Evolutionary conservation across 92 coral and sea anemone species (phyloP), one percentile per base, ranked within the genome.

Genomic region (Plumapathes pennacea): DNA sequence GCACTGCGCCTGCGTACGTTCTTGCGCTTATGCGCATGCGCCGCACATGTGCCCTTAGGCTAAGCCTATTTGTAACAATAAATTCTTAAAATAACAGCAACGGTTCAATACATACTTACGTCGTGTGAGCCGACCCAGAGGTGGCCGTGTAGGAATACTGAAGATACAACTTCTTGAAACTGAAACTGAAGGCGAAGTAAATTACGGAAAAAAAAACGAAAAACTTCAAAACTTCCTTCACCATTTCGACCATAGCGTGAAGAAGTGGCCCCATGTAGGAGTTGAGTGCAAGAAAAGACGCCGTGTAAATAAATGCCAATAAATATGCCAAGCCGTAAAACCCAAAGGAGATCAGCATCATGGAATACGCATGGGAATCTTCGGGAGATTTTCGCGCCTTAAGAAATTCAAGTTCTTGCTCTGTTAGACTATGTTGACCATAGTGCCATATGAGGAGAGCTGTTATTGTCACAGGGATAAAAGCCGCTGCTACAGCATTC

Each of bases 231-330:
- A 85, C 67, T 24, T 85, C 97, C 18, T 50, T 45, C 4, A 85
- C 31, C 97, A 89, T 85, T 41, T 74, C 66, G 32, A 66, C 45
- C 23, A 89, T 47, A 10, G 97, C 86, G 13, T 69, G 71, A 23
- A 78, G 85, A 39, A 89, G 64, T 19, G 97, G 96, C 0, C 95
- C 95, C 14, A 77, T 74, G 62, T n/a, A n/a, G n/a, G n/a, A n/a
- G n/a, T n/a, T n/a, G n/a, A n/a, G n/a, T n/a, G 33, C 57, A 15
- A 84, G 42, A 0, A 69, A 46, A 12, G 80, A 66, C 56, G 85
- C 58, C 25, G 79, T 46, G 44, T 86, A 80, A 41, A 78, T 42
- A 72, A 79, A 69, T 24, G 95, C 85, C 48, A 90, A 69, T 7
- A 90, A 58, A 26, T 68, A 40, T 5, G 81, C 97, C 31, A 86